Base-by-base conservation (phyloP, 2,888 invertebrate genomes). In the Monochamus alternatus region DNA sequence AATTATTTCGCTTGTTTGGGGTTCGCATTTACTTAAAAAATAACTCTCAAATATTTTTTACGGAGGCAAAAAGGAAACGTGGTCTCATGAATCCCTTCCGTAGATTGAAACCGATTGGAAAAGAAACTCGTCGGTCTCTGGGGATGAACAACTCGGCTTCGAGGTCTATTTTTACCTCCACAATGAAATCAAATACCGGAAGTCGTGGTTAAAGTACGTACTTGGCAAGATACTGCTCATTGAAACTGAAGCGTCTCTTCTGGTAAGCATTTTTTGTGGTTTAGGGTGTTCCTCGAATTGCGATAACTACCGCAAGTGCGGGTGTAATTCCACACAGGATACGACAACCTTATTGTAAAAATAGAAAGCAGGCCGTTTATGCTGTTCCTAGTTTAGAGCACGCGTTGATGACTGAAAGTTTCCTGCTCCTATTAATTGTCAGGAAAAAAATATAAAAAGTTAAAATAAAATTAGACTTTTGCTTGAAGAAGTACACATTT, bases 311-410 rank as follows among this genome's bases (percentile, higher is more conserved):
- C 30, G 38, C 30, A 60, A 30, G 69, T 12, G 58, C 71, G 51
- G 52, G 51, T 71, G 71, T 62, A 71, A 71, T 71, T 64, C 71
- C 14, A 71, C 63, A 55, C 71, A 71, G 71, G 71, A 71, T 63
- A 71, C 62, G 38, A 32, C 62, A 64, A 32, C 64, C 43, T 55
- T 71, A 71, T 63, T 63, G 32, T 62, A 63, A 64, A 62, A 63
- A 44, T 43, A 43, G 62, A 12, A 63, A 52, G 52, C 47, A 3
- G 3, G 8, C 8, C 47, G 10, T 47, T 38, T 47, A 12, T 22
- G 22, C 22, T 22, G 22, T 22, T 22, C 22, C 22, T 22, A 22
- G 22, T 22, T 22, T 22, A 22, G 22, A 38, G 5, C 38, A 38
- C 5, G 38, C 38, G 38, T 38, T 38, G 38, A 38, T 38, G 38